Evolutionary conservation across 2,113 vertebrate species (phyloP).

Genomic region (Antechinus flavipes): DNA sequence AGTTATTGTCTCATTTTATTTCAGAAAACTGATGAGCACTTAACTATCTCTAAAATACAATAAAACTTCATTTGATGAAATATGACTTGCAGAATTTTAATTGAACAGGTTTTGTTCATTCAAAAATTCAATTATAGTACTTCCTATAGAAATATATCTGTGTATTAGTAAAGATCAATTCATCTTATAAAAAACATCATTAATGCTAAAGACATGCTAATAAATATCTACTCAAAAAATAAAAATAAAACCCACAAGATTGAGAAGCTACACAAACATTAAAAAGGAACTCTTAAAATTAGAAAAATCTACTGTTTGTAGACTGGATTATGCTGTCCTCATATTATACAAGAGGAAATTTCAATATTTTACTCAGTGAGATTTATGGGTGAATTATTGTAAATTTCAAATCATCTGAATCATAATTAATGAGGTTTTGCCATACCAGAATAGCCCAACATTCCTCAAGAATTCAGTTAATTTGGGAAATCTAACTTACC

Average conservation of each 20-base stretch:
- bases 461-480: conserved; percentile 50
- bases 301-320: background rate
- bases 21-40: background rate
- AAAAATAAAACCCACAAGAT: background rate
- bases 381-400: conserved; percentile 31
- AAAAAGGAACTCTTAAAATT: background rate
- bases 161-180: background rate
- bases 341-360: background rate
- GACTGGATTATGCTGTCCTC: background rate
- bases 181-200: background rate
- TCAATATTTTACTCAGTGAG: conserved; percentile 23
- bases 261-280: background rate
- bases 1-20: background rate
- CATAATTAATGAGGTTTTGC: conserved; percentile 36
- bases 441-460: conserved; percentile 27
- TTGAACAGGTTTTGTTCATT: background rate
- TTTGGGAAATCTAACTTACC: conserved; percentile 87
- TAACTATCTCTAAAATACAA: background rate
- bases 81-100: background rate
- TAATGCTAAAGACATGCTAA: background rate
- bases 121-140: background rate
- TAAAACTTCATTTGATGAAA: background rate
- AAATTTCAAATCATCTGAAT: conserved; percentile 39
- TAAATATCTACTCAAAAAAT: background rate
- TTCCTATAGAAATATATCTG: background rate